phyloP scores from a whole-genome alignment of 2,888 invertebrate species.

The Dyspetes luteomarginatus region DNA sequence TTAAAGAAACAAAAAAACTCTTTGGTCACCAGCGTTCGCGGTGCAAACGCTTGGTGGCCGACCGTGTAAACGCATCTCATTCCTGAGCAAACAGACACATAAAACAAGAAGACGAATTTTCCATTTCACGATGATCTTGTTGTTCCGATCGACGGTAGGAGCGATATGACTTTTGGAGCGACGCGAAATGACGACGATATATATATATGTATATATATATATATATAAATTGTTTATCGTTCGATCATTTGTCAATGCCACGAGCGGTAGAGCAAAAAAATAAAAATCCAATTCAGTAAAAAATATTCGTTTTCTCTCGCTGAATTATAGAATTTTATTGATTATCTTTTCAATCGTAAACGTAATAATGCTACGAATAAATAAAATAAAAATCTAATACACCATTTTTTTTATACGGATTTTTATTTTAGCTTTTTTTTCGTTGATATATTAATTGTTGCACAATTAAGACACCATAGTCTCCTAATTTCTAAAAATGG shows the following conservation, averaged over 20 bases:
- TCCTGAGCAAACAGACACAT: conserved; percentile 24
- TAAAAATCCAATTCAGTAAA: neutral
- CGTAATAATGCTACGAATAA: no score
- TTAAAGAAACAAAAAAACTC: neutral
- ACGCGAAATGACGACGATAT: conserved; percentile 12
- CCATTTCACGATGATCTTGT: conserved; percentile 46
- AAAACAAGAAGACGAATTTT: conserved; percentile 39
- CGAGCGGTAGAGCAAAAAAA: neutral
- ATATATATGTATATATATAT: no score
- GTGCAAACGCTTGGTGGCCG: conserved; percentile 36
- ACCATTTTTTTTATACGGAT: no score
- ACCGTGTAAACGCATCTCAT: conserved; percentile 53
- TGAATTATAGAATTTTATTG: no score
- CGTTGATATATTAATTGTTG: no score
- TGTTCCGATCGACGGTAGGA: conserved; percentile 28
- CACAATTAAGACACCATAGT: no score
- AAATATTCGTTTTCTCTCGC: neutral
- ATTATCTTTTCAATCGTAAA: no score
- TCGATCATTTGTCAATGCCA: neutral
- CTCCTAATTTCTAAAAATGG: no score
- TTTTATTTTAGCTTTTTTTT: no score
- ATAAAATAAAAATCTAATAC: no score
- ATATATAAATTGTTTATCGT: neutral
- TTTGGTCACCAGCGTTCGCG: conserved; percentile 4
- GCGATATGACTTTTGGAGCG: conserved; percentile 52